Percentiles rank a stretch among this genome's conserved stretches.
These are phyloP conservation scores for Nanorana parkeri DNA, from an alignment of 2,113 vertebrate species.

Conservation along the genomic window DNA sequence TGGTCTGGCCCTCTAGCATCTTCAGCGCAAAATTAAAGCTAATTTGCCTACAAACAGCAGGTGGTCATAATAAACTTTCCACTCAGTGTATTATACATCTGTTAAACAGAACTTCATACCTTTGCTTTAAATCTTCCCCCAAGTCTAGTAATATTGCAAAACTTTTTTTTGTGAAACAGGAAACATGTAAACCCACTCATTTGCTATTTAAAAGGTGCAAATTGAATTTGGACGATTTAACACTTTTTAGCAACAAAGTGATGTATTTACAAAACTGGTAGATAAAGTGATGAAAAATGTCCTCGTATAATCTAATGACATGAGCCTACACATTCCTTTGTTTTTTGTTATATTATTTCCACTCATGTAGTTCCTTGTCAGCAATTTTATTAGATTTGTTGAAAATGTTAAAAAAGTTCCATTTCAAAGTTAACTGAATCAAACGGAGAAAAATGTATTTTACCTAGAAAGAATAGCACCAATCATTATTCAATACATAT, in stretches of 20 bases:
- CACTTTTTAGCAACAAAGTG: conserved; percentile 2
- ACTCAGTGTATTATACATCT: no score
- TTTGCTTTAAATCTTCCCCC: no score
- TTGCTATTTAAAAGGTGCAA: conserved; percentile 8
- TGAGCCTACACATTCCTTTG: conserved; percentile 38
- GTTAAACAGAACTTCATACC: no score
- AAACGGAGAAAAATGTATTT: conserved; percentile 66
- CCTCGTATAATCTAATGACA: conserved; percentile 36
- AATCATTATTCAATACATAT: conserved; percentile 81
- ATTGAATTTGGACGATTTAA: conserved; percentile 35
- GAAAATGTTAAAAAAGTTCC: conserved; percentile 51
- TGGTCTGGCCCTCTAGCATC: no score
- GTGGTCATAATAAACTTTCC: no score
- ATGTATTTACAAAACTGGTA: conserved; percentile 37
- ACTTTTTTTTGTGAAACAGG: not conserved
- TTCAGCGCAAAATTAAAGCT: no score
- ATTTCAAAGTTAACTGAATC: conserved; percentile 63
- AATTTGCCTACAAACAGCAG: no score
- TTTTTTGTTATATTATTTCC: conserved; percentile 53
- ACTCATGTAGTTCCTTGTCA: conserved; percentile 50
- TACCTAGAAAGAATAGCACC: conserved; percentile 69
- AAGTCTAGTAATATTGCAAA: not conserved
- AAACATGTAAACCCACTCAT: conserved; percentile 21
- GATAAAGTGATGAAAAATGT: conserved; percentile 27
- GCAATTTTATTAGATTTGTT: conserved; percentile 55